These are phyloP conservation scores for Siniperca undulata DNA, from an alignment of 2,797 vertebrate species.

Conservation along the genomic window DNA sequence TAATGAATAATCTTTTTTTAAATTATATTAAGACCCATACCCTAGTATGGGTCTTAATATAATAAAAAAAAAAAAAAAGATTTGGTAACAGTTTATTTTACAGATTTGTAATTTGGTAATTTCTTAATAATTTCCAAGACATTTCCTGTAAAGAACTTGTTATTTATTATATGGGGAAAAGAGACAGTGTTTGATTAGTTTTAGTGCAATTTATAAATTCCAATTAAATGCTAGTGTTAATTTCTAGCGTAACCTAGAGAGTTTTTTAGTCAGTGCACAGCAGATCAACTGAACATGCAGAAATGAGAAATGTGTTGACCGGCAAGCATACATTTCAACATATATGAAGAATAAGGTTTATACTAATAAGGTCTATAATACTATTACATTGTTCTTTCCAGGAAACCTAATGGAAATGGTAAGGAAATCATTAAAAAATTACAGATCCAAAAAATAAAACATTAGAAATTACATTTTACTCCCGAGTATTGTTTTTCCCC, in stretches of 20 bases:
- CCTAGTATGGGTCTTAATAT: background rate
- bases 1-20: background rate
- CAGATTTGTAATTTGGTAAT: no score
- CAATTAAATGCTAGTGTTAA: background rate
- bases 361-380: no score
- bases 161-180: background rate
- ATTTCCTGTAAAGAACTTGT: background rate
- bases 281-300: background rate
- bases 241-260: background rate
- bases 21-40: no score
- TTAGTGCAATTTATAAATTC: background rate
- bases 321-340: no score
- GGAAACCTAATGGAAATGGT: background rate
- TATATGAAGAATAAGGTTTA: no score
- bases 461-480: background rate
- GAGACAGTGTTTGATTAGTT: background rate
- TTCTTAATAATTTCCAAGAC: no score
- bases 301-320: background rate
- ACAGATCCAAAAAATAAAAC: no score
- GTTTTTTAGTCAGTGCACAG: background rate
- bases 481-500: background rate
- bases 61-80: no score
- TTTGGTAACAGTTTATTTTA: no score
- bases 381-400: background rate
- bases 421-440: background rate